Base-by-base conservation (phyloP, 2,113 vertebrate genomes). In the Panurus biarmicus region DNA sequence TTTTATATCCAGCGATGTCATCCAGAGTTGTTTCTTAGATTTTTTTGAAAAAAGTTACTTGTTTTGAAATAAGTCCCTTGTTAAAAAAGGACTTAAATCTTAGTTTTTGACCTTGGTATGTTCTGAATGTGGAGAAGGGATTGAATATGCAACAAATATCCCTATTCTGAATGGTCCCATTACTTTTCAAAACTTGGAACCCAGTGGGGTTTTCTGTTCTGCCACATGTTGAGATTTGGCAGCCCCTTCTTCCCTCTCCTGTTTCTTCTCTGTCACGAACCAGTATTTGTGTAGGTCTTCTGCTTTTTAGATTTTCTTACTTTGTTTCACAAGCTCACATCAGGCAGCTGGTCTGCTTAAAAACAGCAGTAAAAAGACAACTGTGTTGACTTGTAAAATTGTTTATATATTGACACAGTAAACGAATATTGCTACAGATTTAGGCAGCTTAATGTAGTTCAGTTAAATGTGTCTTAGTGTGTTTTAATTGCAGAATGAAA, bases 21-120 rank as follows among this genome's bases (percentile, higher is more conserved):
- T 21, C 23, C 47, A 7, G 74, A 51, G 29, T 40, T 10, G 18
- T 38, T 90, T 36, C 40, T 56, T 50, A 15, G 8, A 14, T 62
- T n/a, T 73, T 77, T 69, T 51, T 10, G 4, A 7, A 22, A 35
- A 28, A 47, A 54, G 36, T 26, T 44, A 36, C 45, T 76, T 60
- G 33, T 47, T 66, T 79, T 67, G 11, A 60, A 57, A 25, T 16
- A 77, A 54, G 22, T 48, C 5, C 8, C 3, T 2, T 66, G 17
- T 42, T 64, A 31, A 48, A 53, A 66, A 51, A 56, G 10, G 24
- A 83, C 24, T 56, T 74, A 33, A 54, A 24, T 58, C 67, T 76
- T 47, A 40, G 13, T 21, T 90, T 74, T 88, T 94, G 54, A 91
- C 60, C 60, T 91, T 95, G 64, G 14, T 48, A 12, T 64, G 47